Evolutionary conservation across 2,113 vertebrate genomes (phyloP), one percentile per base, ranked within the genome.

Genomic region (Apeltes quadracus): DNA sequence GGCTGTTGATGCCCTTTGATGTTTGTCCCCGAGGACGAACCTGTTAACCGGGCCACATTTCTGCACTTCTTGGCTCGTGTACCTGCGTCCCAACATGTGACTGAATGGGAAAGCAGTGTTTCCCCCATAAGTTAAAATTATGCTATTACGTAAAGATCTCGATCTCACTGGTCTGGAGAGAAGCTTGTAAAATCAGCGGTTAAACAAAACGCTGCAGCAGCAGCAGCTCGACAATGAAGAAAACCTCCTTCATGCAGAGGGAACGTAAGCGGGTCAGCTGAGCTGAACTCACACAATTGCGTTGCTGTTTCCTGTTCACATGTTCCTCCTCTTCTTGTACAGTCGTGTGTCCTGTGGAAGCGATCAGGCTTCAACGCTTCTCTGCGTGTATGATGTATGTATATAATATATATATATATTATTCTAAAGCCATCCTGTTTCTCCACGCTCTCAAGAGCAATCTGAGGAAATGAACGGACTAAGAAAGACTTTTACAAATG

Each of bases 211-310:
- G 43, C 29, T 1, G 20, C 48, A 29, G 34, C 43, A 34, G 69
- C 43, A 29, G 23, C 32, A 12, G 43, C 2, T 29, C 56, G 38
- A 7, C 0, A 43, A 61, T 48, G 12, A 58, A 66, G 22, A 43
- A 75, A 25, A 64, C 7, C 43, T 53, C 7, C 55, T 68, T n/a
- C 41, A 29, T 22, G 56, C 41, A 18, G 18, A 58, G 56, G 36
- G 13, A 22, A 23, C 57, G 14, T 15, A 14, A 34, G 63, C 43
- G 11, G 18, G 50, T 79, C 65, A 76, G 72, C 78, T 81, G 75
- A 79, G 51, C 3, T 6, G 18, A 23, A 56, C 38, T 14, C 46
- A 84, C 46, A 84, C 75, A 84, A 79, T 36, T n/a, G 0, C 65
- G 2, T 55, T 29, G 10, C 64, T 82, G 76, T 84, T 23, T n/a